Percentiles rank a stretch among this genome's conserved stretches.
Conservation (phyloP, 2,888 invertebrate species). For the Mallateleia sp. region DNA sequence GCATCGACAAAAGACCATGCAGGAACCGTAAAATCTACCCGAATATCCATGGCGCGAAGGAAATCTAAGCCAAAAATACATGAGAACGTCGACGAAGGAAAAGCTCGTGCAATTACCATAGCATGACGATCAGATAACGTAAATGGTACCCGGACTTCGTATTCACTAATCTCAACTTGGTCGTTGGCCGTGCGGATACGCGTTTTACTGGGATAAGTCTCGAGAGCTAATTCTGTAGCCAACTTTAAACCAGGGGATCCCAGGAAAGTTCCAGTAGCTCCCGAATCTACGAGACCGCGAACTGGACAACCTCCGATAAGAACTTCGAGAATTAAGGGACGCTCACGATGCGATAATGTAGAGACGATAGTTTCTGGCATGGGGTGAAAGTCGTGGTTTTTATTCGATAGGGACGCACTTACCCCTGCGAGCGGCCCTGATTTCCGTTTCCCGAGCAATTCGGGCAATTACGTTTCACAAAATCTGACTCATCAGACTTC, state of each 20-base stretch:
- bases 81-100: slow-evolving; percentile 11
- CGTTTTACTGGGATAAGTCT: neutral
- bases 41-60: neutral
- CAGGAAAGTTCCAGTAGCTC: slow-evolving; percentile 4
- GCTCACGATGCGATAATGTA: neutral
- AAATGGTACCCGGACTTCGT: slow-evolving; percentile 7
- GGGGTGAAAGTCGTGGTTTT: neutral
- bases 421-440: neutral
- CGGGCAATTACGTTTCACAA: slow-evolving; percentile 3
- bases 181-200: too few species aligned
- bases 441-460: slow-evolving; percentile 16
- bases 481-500: too few species aligned
- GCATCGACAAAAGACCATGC: neutral
- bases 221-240: neutral
- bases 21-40: neutral
- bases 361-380: neutral
- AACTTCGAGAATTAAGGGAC: neutral
- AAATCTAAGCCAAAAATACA: slow-evolving; percentile 37
- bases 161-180: neutral
- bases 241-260: neutral
- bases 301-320: neutral
- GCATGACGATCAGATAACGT: neutral
- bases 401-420: neutral
- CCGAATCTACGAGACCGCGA: neutral
- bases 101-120: neutral